phyloP scores from a whole-genome alignment of 2,113 vertebrate species.

The Sphyrna mokarran region DNA sequence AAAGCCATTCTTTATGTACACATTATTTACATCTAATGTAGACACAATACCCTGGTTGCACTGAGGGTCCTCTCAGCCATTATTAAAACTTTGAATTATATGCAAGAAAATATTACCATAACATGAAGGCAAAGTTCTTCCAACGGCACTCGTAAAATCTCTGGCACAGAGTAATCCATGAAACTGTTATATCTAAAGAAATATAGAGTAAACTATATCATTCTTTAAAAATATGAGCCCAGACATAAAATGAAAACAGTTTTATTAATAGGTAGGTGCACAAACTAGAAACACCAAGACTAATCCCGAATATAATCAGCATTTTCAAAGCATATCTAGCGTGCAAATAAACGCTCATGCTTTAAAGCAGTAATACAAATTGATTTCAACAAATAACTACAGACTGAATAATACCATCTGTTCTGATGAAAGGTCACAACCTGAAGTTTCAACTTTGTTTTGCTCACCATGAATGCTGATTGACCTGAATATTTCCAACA shows the following conservation, averaged over 20 bases:
- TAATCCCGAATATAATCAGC: background rate
- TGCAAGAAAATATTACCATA: constrained; percentile 66
- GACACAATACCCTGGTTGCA: no score
- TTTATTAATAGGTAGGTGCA: background rate
- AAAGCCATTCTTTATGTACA: background rate
- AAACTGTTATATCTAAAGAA: constrained; percentile 77
- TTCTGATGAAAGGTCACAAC: background rate
- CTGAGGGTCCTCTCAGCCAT: background rate
- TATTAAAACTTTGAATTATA: background rate
- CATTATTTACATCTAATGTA: background rate
- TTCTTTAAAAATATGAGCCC: constrained; percentile 44
- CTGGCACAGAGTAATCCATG: constrained; percentile 89
- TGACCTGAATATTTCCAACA: background rate
- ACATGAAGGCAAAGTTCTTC: constrained; percentile 95
- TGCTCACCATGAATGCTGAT: background rate
- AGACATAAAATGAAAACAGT: constrained; percentile 3
- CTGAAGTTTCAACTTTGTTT: background rate
- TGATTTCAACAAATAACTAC: background rate
- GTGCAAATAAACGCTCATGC: background rate
- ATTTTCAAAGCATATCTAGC: background rate
- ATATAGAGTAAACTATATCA: constrained; percentile 15
- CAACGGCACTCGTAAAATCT: constrained; percentile 89
- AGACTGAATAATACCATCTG: background rate
- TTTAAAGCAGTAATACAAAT: background rate
- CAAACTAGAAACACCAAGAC: background rate